Base-by-base conservation (phyloP, 2,797 vertebrate genomes). In the Chelon labrosus region DNA sequence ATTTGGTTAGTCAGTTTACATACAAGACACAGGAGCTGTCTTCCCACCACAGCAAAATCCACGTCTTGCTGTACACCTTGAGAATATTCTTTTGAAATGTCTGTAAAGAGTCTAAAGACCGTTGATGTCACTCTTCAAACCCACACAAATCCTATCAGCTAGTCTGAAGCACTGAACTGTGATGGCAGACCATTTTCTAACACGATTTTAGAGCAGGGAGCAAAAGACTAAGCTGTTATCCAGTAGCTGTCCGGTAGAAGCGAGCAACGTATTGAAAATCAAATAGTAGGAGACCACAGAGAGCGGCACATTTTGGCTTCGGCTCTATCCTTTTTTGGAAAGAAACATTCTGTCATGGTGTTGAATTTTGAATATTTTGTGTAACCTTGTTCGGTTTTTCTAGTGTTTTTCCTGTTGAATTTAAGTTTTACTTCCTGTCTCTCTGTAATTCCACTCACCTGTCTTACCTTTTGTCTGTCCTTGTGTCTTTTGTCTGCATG, bases 221-320 rank as follows among this genome's bases (percentile, higher is more conserved):
- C 46, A 54, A 20, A 50, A 67, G 51, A 49, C 22, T 58, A 35
- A 74, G 61, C 73, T 53, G 39, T 65, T 69, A 37, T 73, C 52
- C 56, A 42, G 51, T 42, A 79, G 65, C 79, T 75, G 85, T 81
- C 74, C 50, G 7, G 46, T 38, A 47, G 46, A 73, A 73, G 31
- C 35, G 35, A 80, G 65, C 35, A 64, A 49, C 60, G 58, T 37
- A 20, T 20, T 78, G 64, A 52, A 55, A 54, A 44, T 58, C 22
- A 22, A 41, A 69, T 37, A 56, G 54, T 19, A 63, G 25, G 20
- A 66, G 65, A 82, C 38, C 71, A 65, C 31, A 31, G 4, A 5
- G 31, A 31, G 27, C 50, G 76, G 42, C 63, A 73, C 46, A 57
- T 60, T 71, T 75, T 64, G 47, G 75, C 61, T 60, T 79, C 59